phyloP scores from a whole-genome alignment of 2,113 vertebrate species.

The Dissostichus mawsoni region DNA sequence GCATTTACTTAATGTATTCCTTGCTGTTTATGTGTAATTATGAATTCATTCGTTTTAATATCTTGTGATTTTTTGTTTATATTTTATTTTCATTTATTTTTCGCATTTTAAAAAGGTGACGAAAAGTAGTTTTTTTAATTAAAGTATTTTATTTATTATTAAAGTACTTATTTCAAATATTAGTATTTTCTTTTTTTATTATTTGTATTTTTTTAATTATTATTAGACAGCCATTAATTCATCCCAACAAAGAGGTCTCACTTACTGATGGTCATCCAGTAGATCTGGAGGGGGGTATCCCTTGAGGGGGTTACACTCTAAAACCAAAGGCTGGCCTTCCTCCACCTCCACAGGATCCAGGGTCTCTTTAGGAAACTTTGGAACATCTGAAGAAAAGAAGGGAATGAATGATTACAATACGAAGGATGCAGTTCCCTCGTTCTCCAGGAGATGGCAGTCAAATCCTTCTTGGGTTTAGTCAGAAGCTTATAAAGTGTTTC shows the following conservation, averaged over 20 bases:
- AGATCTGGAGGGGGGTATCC: conserved; percentile 93
- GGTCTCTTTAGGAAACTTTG: conserved; percentile 96
- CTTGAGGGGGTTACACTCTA: conserved; percentile 93
- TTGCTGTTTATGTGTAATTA: neutral
- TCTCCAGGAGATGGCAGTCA: conserved; percentile 75
- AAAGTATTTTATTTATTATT: too few species aligned
- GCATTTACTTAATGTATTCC: neutral
- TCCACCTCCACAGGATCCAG: conserved; percentile 91
- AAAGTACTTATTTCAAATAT: neutral
- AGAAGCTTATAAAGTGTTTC: neutral
- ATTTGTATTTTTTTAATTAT: neutral
- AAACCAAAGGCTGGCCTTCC: conserved; percentile 89
- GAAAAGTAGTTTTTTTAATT: too few species aligned
- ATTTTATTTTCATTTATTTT: neutral
- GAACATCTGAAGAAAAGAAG: conserved; percentile 83
- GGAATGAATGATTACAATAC: neutral
- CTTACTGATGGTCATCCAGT: conserved; percentile 99
- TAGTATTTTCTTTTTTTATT: neutral
- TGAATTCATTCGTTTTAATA: neutral
- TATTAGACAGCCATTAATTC: too few species aligned
- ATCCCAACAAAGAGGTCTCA: neutral
- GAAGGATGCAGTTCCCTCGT: neutral
- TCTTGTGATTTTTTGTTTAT: neutral
- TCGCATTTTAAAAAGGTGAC: too few species aligned
- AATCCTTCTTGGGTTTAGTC: conserved; percentile 11